These are phyloP conservation scores for Lagocephalus sceleratus DNA, from an alignment of 2,797 vertebrate species.

Conservation along the genomic window DNA sequence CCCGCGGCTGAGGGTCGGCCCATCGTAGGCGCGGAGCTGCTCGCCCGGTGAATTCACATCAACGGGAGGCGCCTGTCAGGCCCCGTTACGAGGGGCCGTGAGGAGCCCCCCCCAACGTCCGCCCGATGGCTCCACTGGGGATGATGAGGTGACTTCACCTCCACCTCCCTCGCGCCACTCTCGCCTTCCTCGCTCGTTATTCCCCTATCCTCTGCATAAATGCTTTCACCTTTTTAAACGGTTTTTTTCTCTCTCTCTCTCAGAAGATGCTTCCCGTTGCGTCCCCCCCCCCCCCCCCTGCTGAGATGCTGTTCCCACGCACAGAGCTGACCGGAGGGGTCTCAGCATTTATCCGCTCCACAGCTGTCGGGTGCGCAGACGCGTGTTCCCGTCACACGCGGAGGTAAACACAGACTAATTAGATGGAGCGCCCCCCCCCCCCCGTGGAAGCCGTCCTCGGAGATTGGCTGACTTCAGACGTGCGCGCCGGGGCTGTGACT, in stretches of 20 bases:
- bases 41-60: conserved; percentile 19
- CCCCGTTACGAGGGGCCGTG: too few relatives aligned
- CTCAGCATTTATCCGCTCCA: conserved; percentile 40
- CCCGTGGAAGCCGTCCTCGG: conserved; percentile 46
- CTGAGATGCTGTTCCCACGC: conserved; percentile 42
- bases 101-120: neutral
- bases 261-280: conserved; percentile 34
- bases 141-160: conserved; percentile 22
- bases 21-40: conserved; percentile 23
- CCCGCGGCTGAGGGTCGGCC: conserved; percentile 18
- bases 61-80: too few relatives aligned
- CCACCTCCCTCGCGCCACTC: conserved; percentile 24
- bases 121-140: neutral
- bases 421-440: conserved; percentile 54
- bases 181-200: conserved; percentile 24
- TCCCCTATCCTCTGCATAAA: conserved; percentile 35
- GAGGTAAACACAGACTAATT: conserved; percentile 71
- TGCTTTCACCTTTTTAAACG: too few relatives aligned
- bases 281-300: conserved; percentile 53
- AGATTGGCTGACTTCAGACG: too few relatives aligned
- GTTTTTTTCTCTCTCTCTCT: conserved; percentile 28
- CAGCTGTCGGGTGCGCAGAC: conserved; percentile 28
- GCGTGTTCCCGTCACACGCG: conserved; percentile 34
- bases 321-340: conserved; percentile 41
- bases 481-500: conserved; percentile 56